A percentile compares a stretch with the other conserved stretches of the same genome.
Conservation (phyloP, 2,888 invertebrate species). For the Cosmia pyralina region DNA sequence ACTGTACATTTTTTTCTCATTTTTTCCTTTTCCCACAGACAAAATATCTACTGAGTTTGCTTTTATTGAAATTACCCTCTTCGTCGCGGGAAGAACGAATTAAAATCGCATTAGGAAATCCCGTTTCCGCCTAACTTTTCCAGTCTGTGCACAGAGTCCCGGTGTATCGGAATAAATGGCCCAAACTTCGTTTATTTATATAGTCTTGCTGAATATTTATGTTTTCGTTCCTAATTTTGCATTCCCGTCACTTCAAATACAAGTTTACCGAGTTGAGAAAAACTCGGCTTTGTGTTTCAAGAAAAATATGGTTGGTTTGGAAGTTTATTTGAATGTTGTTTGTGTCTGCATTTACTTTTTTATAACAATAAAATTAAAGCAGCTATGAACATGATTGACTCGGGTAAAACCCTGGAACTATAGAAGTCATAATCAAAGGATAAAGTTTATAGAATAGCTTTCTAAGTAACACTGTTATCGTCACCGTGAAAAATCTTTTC, state of each 20-base stretch:
- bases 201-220: conserved; percentile 89
- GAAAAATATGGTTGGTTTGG: conserved; percentile 62
- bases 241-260: conserved; percentile 83
- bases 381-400: conserved; percentile 33
- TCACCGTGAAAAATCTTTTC: conserved; percentile 21
- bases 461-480: neutral
- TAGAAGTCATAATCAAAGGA: conserved; percentile 21
- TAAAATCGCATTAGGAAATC: conserved; percentile 90
- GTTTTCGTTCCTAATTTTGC: conserved; percentile 84
- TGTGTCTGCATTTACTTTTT: conserved; percentile 49
- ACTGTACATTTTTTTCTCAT: conserved; percentile 67
- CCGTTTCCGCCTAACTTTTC: conserved; percentile 88
- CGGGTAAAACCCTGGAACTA: neutral
- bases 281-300: conserved; percentile 67
- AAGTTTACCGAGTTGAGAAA: conserved; percentile 70
- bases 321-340: conserved; percentile 60
- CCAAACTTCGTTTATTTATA: conserved; percentile 89
- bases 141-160: conserved; percentile 85
- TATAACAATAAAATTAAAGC: conserved; percentile 47
- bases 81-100: conserved; percentile 88
- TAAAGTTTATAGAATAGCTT: conserved; percentile 26
- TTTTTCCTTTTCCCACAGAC: conserved; percentile 70
- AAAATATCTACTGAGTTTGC: conserved; percentile 82
- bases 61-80: conserved; percentile 88
- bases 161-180: conserved; percentile 90